These are phyloP conservation scores for Plecturocebus donacophilus DNA, from an alignment of 2,113 vertebrate genomes.

Conservation along the genomic window DNA sequence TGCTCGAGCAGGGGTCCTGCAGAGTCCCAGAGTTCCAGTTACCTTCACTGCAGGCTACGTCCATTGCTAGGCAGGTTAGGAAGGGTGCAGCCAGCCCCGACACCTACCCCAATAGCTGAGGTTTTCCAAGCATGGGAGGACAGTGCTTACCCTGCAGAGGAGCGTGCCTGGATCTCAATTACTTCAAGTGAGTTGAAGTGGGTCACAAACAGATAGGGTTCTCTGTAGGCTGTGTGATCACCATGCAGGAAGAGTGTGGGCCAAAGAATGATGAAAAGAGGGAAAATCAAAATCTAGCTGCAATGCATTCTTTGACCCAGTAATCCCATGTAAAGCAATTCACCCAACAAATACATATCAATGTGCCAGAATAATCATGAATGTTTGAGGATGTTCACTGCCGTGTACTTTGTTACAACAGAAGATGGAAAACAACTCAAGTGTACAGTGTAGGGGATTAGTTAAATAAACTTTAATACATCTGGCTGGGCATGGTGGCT, in stretches of 20 bases:
- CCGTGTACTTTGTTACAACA: not conserved
- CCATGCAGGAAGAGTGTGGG: constrained; percentile 12
- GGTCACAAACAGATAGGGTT: constrained; percentile 98
- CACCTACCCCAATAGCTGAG: not conserved
- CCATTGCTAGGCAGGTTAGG: rapidly evolving
- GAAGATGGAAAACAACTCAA: not conserved
- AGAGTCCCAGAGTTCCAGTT: not conserved
- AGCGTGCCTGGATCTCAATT: constrained; percentile 96
- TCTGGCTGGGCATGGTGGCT: too few relatives aligned
- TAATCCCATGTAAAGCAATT: not conserved
- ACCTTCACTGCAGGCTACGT: not conserved
- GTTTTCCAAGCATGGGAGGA: not conserved
- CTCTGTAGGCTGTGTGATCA: constrained; percentile 93
- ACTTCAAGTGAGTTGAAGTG: constrained; percentile 99
- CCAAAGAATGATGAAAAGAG: not conserved
- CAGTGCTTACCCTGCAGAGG: constrained; percentile 91
- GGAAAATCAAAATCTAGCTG: not conserved
- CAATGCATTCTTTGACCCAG: not conserved
- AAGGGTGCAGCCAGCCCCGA: rapidly evolving
- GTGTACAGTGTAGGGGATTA: rapidly evolving
- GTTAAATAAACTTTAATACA: not conserved
- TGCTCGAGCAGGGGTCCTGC: constrained; percentile 92
- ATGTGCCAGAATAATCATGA: not conserved
- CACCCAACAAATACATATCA: not conserved
- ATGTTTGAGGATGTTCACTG: rapidly evolving